Base-by-base conservation (phyloP, 1,140 invertebrate genomes). In the Drosophila sucinea region DNA sequence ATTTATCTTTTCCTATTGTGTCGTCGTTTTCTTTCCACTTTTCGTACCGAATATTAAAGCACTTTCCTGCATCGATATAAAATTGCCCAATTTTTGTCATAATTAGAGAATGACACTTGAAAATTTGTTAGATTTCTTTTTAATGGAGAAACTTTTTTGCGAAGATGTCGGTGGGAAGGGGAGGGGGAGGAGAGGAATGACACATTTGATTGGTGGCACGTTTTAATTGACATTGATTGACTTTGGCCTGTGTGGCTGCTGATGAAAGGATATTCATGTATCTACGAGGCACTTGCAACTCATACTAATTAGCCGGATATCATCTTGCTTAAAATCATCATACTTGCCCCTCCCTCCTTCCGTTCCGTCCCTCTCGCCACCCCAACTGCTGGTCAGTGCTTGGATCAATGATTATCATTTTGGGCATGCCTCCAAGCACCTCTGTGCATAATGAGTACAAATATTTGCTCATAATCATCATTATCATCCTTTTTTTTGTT, bases 381-480 rank as follows among this genome's bases (percentile, higher is more conserved):
- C 23, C 5, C 23, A 6, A 47, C 25, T 47, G 17, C 44, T 51
- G 44, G 44, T 51, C 44, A 51, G 23, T 27, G 11, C 44, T 51
- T 51, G 44, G 23, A 51, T 51, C 44, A 51, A 51, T 51, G 44
- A 51, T 51, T 51, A 51, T 51, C 44, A 51, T 51, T 51, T 51
- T 51, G 44, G 44, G 23, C 44, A 51, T 51, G 44, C 44, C 44
- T 8, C 4, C 23, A 51, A 51, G 44, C 44, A 51, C 44, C 44
- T 51, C 44, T 68, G 64, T 51, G 73, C 70, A 76, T 85, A 84
- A 84, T 84, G 81, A 84, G 77, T 64, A 65, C 65, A 85, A 85
- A 85, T 85, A 85, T 85, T 85, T 85, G 70, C 74, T 51, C 44
- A 51, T 60, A 60, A 72, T 63, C 70, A 76, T 62, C 40, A 66